Evolutionary conservation across 2,797 vertebrate species (phyloP).

Genomic region (Ataeniobius toweri): DNA sequence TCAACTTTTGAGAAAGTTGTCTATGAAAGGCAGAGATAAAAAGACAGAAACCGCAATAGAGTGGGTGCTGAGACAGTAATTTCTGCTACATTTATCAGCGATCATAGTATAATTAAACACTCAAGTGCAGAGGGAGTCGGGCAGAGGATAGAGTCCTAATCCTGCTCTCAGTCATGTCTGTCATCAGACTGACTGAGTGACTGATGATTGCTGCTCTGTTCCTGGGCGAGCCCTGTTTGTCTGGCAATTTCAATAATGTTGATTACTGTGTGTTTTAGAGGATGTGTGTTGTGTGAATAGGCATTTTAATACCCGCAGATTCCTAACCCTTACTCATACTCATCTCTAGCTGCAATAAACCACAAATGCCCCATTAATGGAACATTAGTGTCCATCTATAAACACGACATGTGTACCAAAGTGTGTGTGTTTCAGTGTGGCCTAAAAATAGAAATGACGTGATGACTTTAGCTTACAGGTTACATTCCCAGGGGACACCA

Average conservation of each 20-base stretch:
- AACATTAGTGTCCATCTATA: constrained; percentile 24
- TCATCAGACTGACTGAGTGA: constrained; percentile 44
- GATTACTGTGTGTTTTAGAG: constrained; percentile 48
- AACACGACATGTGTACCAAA: constrained; percentile 11
- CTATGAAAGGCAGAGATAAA: background rate
- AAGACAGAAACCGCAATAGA: background rate
- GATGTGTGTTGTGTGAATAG: constrained; percentile 14
- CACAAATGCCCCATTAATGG: constrained; percentile 13
- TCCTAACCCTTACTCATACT: constrained; percentile 22
- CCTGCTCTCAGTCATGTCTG: constrained; percentile 61
- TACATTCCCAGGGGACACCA: constrained; percentile 44
- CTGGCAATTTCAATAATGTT: constrained; percentile 72
- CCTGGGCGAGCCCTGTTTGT: constrained; percentile 49
- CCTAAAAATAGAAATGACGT: constrained; percentile 58
- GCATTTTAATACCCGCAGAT: constrained; percentile 38
- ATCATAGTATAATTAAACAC: constrained; percentile 58
- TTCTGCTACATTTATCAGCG: constrained; percentile 37
- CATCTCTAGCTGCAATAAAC: constrained; percentile 25
- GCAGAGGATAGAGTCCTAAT: constrained; percentile 65
- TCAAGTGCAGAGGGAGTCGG: constrained; percentile 37
- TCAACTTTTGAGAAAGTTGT: constrained; percentile 13
- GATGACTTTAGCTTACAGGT: constrained; percentile 60
- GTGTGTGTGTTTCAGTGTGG: constrained; percentile 26
- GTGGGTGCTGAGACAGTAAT: constrained; percentile 8
- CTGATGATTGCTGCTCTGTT: constrained; percentile 48